These are phyloP conservation scores for Enteromius mattozi DNA, from an alignment of 2,797 vertebrate genomes.

Conservation along the genomic window DNA sequence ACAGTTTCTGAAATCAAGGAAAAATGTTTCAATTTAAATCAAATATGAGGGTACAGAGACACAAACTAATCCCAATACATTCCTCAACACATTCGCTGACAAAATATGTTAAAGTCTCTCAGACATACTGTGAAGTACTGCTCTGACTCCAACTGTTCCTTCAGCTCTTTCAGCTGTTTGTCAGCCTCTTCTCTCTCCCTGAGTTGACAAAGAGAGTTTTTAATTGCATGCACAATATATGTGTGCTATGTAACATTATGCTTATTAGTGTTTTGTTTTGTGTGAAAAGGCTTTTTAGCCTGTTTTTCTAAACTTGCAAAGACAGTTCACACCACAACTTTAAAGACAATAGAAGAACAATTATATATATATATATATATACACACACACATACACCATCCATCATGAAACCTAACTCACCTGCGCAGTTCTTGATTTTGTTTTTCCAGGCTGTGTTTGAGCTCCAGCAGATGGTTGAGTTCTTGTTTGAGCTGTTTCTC, in stretches of 20 bases:
- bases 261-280: no score
- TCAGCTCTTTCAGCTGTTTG: constrained; percentile 93
- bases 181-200: constrained; percentile 93
- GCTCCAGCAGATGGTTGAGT: constrained; percentile 91
- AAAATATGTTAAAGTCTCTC: background rate
- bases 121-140: constrained; percentile 92
- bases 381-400: background rate
- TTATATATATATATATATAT: no score
- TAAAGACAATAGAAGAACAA: constrained; percentile 23
- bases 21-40: background rate
- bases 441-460: constrained; percentile 91
- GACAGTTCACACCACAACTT: background rate
- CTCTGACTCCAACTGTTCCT: constrained; percentile 94
- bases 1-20: constrained; percentile 83
- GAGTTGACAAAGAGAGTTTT: constrained; percentile 42
- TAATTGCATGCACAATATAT: background rate
- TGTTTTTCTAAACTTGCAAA: no score
- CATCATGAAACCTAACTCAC: constrained; percentile 70
- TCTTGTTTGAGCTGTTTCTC: constrained; percentile 98
- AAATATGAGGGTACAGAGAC: background rate
- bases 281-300: no score
- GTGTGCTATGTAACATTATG: background rate
- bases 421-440: constrained; percentile 92
- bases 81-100: background rate
- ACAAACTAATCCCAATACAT: background rate